These are phyloP conservation scores for Hermaeophaga mercurialis DNA, from an alignment of 2,888 invertebrate species.

Conservation along the genomic window DNA sequence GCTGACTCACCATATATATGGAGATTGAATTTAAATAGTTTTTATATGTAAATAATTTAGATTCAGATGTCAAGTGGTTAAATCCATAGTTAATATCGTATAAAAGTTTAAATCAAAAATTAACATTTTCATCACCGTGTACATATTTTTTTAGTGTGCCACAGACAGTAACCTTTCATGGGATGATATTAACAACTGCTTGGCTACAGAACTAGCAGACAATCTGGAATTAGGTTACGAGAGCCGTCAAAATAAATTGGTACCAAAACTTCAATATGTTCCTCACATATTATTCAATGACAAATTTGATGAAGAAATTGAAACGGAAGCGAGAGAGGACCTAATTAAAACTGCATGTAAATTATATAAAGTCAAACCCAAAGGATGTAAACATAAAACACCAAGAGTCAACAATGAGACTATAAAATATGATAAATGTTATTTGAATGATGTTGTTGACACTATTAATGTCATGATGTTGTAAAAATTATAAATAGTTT, in stretches of 20 bases:
- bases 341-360: conserved; percentile 15
- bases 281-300: conserved; percentile 18
- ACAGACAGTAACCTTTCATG: conserved; percentile 23
- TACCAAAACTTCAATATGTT: conserved; percentile 10
- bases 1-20: too few species aligned
- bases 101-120: background rate
- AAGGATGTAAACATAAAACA: background rate
- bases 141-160: conserved; percentile 32
- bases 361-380: conserved; percentile 10
- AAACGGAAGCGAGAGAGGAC: conserved; percentile 6
- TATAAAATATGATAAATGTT: background rate
- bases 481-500: too few species aligned
- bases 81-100: too few species aligned
- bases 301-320: background rate
- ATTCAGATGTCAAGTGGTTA: too few species aligned
- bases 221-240: background rate
- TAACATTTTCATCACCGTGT: background rate
- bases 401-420: background rate
- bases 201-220: background rate
- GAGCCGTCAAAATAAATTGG: conserved; percentile 1
- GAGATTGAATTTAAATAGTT: too few species aligned
- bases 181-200: conserved; percentile 26
- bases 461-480: too few species aligned
- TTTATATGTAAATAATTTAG: too few species aligned
- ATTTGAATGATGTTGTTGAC: background rate